phyloP scores from a whole-genome alignment of 1,140 invertebrate genomes.

The Ceratosolen fusciceps region DNA sequence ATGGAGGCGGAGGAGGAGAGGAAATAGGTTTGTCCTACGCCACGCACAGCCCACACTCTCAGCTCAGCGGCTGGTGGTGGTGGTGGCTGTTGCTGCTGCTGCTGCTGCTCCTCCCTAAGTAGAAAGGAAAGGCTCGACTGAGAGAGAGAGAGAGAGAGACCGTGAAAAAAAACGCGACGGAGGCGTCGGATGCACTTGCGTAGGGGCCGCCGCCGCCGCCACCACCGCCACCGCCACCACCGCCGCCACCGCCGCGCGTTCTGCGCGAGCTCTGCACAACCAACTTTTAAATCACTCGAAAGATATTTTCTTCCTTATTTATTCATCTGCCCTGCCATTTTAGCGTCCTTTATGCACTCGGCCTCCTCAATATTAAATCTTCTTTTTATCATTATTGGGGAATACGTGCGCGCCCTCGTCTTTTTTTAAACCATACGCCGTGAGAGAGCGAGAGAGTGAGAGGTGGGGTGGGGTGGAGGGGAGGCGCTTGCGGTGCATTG shows the following conservation, averaged over 20 bases:
- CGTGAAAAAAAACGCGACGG: neutral
- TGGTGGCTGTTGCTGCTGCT: too few relatives aligned
- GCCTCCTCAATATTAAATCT: neutral
- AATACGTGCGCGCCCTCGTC: neutral
- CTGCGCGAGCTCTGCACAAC: neutral
- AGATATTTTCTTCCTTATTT: neutral
- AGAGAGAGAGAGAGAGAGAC: conserved; percentile 34
- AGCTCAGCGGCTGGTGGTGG: neutral
- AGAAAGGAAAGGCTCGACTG: neutral
- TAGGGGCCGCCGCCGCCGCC: too few relatives aligned
- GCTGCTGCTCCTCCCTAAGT: conserved; percentile 10
- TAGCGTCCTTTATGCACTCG: neutral
- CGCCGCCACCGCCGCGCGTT: too few relatives aligned
- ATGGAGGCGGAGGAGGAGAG: neutral
- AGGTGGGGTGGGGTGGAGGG: too few relatives aligned
- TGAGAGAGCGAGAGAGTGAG: too few relatives aligned
- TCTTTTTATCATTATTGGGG: neutral
- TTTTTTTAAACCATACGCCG: too few relatives aligned
- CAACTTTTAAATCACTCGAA: neutral
- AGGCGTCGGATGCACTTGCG: conserved; percentile 15
- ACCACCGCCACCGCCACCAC: too few relatives aligned
- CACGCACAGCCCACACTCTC: conserved; percentile 10
- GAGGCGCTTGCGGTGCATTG: too few relatives aligned
- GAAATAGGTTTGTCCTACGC: conserved; percentile 3
- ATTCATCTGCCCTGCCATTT: neutral